These are phyloP conservation scores for Anadara kagoshimensis DNA, from an alignment of 1,140 invertebrate species.

Conservation along the genomic window DNA sequence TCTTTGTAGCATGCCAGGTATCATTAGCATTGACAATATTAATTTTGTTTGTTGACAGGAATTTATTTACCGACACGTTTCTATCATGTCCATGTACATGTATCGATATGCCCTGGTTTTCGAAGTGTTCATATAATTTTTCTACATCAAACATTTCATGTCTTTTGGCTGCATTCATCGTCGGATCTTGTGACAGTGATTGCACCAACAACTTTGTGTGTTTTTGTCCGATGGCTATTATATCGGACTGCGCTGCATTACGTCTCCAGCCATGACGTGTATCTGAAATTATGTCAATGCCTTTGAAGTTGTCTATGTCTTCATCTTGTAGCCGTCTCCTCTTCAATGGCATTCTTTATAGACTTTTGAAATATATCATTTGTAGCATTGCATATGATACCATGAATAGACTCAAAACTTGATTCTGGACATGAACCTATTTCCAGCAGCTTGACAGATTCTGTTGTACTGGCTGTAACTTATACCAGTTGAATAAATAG, in stretches of 20 bases:
- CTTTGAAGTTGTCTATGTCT: no score
- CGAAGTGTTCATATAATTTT: slow-evolving; percentile 25
- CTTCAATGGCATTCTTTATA: background rate
- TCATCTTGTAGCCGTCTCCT: slow-evolving; percentile 2
- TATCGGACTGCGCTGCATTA: slow-evolving; percentile 11
- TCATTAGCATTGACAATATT: no score
- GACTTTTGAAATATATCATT: background rate
- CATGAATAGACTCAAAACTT: no score
- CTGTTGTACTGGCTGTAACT: slow-evolving; percentile 5
- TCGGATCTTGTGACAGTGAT: slow-evolving; percentile 8
- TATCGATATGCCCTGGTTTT: no score
- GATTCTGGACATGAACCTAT: no score
- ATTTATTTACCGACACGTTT: no score
- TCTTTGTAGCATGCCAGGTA: no score
- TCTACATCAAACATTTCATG: slow-evolving; percentile 2
- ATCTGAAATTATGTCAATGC: no score
- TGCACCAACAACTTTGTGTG: slow-evolving; percentile 10
- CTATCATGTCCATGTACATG: no score
- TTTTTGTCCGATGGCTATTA: slow-evolving; percentile 4
- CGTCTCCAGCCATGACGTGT: slow-evolving; percentile 7
- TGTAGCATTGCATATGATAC: no score
- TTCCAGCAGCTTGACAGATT: no score
- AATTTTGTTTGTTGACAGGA: no score
- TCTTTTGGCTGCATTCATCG: slow-evolving; percentile 14
- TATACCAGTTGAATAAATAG: background rate